Evolutionary conservation across 2,113 vertebrate species (phyloP), one percentile per base, ranked within the genome.

Genomic region (Seriola aureovittata): DNA sequence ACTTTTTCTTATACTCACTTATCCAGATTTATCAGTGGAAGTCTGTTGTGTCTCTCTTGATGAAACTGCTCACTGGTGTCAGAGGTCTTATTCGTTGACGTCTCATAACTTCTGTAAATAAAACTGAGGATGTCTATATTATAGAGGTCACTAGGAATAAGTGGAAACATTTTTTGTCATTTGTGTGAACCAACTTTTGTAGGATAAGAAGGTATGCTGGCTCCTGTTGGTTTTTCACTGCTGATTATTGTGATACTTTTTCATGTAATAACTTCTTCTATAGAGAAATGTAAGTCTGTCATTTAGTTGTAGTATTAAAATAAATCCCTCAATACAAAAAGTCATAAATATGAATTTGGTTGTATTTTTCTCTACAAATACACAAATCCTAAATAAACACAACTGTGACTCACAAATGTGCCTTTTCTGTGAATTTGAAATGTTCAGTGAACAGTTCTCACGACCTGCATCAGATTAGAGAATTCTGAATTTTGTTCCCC

Each of bases 231-330:
- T 21, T 75, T 72, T 76, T 46, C 1, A 38, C 29, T 70, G 57
- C 21, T 50, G 40, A 17, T n/a, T 62, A 52, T 75, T 75, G 63
- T 77, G 29, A 70, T 65, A 66, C 32, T 75, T 80, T 78, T 83
- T 75, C 63, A 85, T 82, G 72, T 80, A 10, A 52, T 44, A 4
- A 40, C 54, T 82, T 59, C 19, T 40, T 9, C 8, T 58, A 4
- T 57, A 52, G 60, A 38, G 3, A 69, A 19, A 44, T 29, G 34
- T 16, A 34, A n/a, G 48, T 79, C 55, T 44, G 40, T 71, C 71
- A 19, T 81, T 73, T 78, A 76, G 81, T 84, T 77, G 21, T 85
- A 70, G 80, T 77, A 42, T 25, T 62, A 17, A 67, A 88, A 85
- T 63, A 78, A 78, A 34, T 46, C 40, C 57, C 16, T 29, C 54